Conservation (phyloP, 2,797 vertebrate genomes). For the Helicolenus hilgendorfi region DNA sequence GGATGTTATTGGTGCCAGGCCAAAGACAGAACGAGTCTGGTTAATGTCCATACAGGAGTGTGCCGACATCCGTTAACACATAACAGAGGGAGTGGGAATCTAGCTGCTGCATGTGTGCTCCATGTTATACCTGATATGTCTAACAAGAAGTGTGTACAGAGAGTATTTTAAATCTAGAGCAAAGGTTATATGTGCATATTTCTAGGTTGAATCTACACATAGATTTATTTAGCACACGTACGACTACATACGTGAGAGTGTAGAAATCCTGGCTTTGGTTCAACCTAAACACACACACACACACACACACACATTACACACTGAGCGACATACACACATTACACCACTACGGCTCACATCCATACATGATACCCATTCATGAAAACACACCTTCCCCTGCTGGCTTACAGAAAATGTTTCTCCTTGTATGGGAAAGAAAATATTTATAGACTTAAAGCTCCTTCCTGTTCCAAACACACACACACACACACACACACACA, state of each 20-base stretch:
- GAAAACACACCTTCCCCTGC: slow-evolving; percentile 29
- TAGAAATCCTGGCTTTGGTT: slow-evolving; percentile 30
- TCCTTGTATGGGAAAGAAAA: slow-evolving; percentile 77
- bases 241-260: neutral
- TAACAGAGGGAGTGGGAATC: neutral
- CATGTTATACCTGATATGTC: neutral
- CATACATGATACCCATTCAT: slow-evolving; percentile 46
- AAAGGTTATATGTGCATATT: neutral
- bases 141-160: neutral
- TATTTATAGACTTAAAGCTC: slow-evolving; percentile 62
- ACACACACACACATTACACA: neutral
- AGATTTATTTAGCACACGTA: neutral
- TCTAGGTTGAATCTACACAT: neutral
- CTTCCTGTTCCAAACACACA: slow-evolving; percentile 15
- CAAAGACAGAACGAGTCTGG: slow-evolving; percentile 1
- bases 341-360: slow-evolving; percentile 7
- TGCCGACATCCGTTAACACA: neutral
- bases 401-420: slow-evolving; percentile 50
- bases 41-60: slow-evolving; percentile 5
- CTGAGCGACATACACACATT: neutral
- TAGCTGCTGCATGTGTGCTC: neutral
- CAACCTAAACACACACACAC: slow-evolving; percentile 17
- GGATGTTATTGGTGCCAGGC: slow-evolving; percentile 17
- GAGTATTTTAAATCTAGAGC: neutral
- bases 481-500: neutral